These are phyloP conservation scores for Orchesella cincta DNA, from an alignment of 1,140 invertebrate genomes.

Conservation along the genomic window DNA sequence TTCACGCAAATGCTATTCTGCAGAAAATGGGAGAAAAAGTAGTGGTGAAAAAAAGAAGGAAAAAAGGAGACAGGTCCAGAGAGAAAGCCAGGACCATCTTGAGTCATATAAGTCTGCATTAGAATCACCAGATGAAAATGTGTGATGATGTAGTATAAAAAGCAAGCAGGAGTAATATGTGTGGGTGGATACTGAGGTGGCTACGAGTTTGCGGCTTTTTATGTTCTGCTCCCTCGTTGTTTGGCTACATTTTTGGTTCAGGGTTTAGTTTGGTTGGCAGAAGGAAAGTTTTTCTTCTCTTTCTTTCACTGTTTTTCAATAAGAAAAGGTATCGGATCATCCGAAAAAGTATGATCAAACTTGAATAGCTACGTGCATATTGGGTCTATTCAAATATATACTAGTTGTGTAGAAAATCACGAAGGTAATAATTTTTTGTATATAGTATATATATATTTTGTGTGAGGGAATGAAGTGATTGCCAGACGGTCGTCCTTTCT, in stretches of 20 bases:
- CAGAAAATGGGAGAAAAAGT: neutral
- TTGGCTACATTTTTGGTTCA: neutral
- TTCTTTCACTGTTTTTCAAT: neutral
- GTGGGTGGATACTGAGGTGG: conserved; percentile 14
- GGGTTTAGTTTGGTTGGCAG: neutral
- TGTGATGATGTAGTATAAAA: neutral
- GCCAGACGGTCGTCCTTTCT: no score
- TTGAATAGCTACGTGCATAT: no score
- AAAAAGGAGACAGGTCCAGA: neutral
- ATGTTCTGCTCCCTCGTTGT: neutral
- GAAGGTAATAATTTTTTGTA: no score
- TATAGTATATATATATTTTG: no score
- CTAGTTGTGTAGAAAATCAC: no score
- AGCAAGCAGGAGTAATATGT: neutral
- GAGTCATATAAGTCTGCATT: neutral
- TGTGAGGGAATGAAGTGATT: no score
- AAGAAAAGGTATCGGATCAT: neutral
- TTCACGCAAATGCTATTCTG: no score
- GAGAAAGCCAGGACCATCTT: neutral
- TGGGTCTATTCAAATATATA: no score
- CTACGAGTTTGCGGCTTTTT: conserved; percentile 2
- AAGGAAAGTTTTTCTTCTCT: neutral
- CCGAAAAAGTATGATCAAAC: no score
- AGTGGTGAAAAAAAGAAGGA: neutral
- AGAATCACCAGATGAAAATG: neutral